Evolutionary conservation across 2,888 invertebrate genomes (phyloP).

Genomic region (Spicauda simplicius): DNA sequence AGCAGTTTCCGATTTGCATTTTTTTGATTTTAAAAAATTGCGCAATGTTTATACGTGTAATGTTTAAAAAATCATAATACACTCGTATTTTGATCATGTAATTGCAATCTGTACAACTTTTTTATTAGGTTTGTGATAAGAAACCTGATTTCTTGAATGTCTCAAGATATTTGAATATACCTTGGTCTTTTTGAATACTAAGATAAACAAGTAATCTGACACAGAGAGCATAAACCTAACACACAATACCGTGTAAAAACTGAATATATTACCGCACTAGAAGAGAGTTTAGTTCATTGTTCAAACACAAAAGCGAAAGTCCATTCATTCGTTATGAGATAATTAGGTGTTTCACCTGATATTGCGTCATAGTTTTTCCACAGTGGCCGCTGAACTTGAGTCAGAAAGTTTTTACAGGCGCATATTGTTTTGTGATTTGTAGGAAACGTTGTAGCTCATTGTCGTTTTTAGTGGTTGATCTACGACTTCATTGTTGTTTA

Average conservation of each 20-base stretch:
- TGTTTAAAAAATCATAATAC: too few species aligned
- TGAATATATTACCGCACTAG: conserved; percentile 65
- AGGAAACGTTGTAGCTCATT: conserved; percentile 54
- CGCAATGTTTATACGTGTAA: too few species aligned
- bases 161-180: background rate
- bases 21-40: too few species aligned
- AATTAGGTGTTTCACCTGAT: conserved; percentile 80
- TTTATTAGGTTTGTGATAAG: too few species aligned
- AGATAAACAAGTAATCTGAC: conserved; percentile 30
- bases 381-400: conserved; percentile 69
- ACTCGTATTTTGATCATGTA: too few species aligned
- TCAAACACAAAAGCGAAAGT: conserved; percentile 82
- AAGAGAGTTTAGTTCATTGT: conserved; percentile 74
- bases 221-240: conserved; percentile 41
- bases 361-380: conserved; percentile 80
- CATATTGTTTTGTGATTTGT: conserved; percentile 59
- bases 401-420: conserved; percentile 52
- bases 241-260: conserved; percentile 67
- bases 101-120: too few species aligned
- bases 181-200: background rate
- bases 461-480: conserved; percentile 30
- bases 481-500: conserved; percentile 29
- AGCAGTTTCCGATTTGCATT: too few species aligned
- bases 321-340: conserved; percentile 76
- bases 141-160: background rate